phyloP scores from a whole-genome alignment of 1,140 invertebrate genomes.

The Drosophila ogumai region DNA sequence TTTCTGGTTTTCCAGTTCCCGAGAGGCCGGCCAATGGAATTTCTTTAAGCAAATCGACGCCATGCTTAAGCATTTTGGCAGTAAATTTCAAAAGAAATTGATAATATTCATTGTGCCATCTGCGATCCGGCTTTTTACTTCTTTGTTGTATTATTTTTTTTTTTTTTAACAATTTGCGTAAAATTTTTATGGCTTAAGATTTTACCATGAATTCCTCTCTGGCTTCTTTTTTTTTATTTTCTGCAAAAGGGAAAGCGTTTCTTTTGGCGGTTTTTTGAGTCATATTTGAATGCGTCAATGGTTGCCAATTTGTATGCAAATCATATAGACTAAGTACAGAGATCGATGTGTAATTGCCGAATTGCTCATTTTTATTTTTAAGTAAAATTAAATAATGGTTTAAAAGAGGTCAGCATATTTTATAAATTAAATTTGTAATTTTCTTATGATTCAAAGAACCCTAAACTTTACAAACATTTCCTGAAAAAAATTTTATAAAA shows the following conservation, averaged over 20 bases:
- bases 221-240: constrained; percentile 2
- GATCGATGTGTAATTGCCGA: constrained; percentile 1
- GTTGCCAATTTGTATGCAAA: neutral
- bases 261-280: constrained; percentile 25
- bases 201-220: constrained; percentile 63
- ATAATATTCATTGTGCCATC: constrained; percentile 69
- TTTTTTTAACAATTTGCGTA: constrained; percentile 64
- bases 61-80: constrained; percentile 82
- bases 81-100: constrained; percentile 84
- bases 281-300: constrained; percentile 40
- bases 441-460: neutral
- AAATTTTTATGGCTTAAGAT: constrained; percentile 68
- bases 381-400: neutral
- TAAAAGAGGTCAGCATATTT: neutral
- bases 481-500: neutral
- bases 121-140: constrained; percentile 16
- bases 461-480: neutral
- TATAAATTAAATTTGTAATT: no score
- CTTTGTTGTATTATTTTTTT: constrained; percentile 26
- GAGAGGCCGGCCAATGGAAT: constrained; percentile 54
- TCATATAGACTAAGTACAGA: neutral
- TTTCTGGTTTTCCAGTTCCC: constrained; percentile 64
- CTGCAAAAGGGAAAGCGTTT: neutral
- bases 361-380: neutral
- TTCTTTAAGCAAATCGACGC: constrained; percentile 83